A percentile compares a stretch with the other conserved stretches of the same genome.
These are phyloP conservation scores for Taenioides sp. DNA, from an alignment of 2,797 vertebrate genomes.

Conservation along the genomic window DNA sequence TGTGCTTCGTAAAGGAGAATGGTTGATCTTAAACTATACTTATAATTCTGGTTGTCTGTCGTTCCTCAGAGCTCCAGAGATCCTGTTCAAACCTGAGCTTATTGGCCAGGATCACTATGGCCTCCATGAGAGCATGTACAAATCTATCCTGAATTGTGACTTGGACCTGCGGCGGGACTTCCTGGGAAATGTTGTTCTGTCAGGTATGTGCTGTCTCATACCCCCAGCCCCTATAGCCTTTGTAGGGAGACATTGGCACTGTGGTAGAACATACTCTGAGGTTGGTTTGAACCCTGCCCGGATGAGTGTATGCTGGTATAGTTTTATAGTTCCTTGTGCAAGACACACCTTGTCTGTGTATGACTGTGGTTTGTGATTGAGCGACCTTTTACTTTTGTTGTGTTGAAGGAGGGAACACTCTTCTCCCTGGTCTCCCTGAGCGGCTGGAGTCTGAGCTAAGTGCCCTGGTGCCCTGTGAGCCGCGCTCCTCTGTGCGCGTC, in stretches of 20 bases:
- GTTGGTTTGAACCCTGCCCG: too few species aligned
- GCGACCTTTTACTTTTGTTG: not conserved
- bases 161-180: constrained; percentile 76
- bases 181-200: constrained; percentile 75
- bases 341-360: too few species aligned
- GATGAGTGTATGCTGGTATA: too few species aligned
- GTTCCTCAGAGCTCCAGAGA: constrained; percentile 74
- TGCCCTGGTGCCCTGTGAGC: constrained; percentile 46
- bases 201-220: constrained; percentile 59
- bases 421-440: constrained; percentile 71
- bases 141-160: constrained; percentile 75
- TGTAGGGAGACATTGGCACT: too few species aligned
- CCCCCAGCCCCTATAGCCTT: not conserved
- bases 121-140: constrained; percentile 78
- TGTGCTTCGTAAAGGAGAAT: not conserved
- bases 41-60: not conserved
- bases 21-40: too few species aligned
- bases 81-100: constrained; percentile 78
- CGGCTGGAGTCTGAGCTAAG: constrained; percentile 71
- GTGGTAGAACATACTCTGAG: too few species aligned
- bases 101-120: constrained; percentile 79
- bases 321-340: not conserved
- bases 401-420: constrained; percentile 76
- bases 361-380: too few species aligned
- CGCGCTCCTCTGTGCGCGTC: constrained; percentile 50